Percentiles rank a stretch among this genome's conserved stretches.
Evolutionary conservation across 2,888 invertebrate genomes (phyloP).

Genomic region (Caenorhabditis parvicauda): DNA sequence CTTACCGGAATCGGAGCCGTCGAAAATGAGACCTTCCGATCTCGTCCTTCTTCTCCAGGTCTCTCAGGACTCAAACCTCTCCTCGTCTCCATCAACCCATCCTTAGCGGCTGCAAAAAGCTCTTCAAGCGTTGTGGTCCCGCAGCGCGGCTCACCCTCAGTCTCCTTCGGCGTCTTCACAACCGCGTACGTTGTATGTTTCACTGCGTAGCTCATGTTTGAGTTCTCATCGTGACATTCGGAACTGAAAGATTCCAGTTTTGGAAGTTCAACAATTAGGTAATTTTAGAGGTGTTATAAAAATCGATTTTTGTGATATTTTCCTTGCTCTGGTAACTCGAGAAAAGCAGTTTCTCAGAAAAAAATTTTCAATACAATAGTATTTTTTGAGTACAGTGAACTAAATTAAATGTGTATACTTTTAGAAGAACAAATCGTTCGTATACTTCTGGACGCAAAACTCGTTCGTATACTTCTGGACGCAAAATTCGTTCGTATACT

Average conservation of each 20-base stretch:
- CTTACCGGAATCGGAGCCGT: constrained; percentile 59
- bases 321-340: background rate
- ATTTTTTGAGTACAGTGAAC: background rate
- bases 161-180: constrained; percentile 36
- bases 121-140: too few species aligned
- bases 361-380: background rate
- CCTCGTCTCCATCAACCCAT: constrained; percentile 36
- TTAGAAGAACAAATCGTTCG: too few species aligned
- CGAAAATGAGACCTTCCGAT: constrained; percentile 59
- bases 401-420: background rate
- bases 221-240: constrained; percentile 29
- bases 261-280: too few species aligned
- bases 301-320: background rate
- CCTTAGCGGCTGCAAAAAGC: background rate
- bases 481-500: too few species aligned
- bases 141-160: too few species aligned
- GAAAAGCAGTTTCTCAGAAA: background rate
- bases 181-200: constrained; percentile 42
- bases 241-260: constrained; percentile 31
- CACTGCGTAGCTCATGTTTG: constrained; percentile 15
- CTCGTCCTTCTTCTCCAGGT: constrained; percentile 14
- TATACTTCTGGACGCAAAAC: too few species aligned
- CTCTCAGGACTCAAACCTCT: constrained; percentile 55
- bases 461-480: too few species aligned
- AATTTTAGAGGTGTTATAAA: too few species aligned